These are phyloP conservation scores for Aegotheles bennettii DNA, from an alignment of 2,113 vertebrate genomes.

Conservation along the genomic window DNA sequence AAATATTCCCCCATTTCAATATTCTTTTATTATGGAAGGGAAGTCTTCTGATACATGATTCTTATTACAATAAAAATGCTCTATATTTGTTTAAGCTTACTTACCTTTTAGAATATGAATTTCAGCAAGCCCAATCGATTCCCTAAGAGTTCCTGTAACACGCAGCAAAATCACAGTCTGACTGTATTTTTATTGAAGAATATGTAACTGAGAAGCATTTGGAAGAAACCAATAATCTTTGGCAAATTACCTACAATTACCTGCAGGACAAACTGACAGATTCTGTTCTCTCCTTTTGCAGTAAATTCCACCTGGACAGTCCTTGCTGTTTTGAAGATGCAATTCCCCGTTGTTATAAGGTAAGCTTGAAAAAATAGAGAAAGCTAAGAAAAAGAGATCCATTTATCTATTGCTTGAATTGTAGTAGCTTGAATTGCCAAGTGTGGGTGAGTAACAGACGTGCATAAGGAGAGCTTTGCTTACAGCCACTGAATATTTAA, in stretches of 20 bases:
- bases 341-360: background rate
- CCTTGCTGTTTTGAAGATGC: accelerated
- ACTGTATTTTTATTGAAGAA: background rate
- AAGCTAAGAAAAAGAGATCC: background rate
- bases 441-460: background rate
- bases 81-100: background rate
- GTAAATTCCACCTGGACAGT: background rate
- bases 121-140: background rate
- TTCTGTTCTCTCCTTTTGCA: background rate
- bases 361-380: background rate
- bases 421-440: background rate
- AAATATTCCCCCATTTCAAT: background rate
- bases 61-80: background rate
- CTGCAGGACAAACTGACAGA: constrained; percentile 22
- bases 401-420: accelerated
- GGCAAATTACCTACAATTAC: background rate
- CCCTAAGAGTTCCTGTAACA: background rate
- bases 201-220: background rate
- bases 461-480: background rate
- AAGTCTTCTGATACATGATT: accelerated
- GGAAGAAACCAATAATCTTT: background rate
- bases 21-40: background rate
- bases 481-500: constrained; percentile 50
- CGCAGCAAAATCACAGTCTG: background rate
- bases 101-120: background rate